A percentile compares a stretch with the other conserved stretches of the same genome.
Evolutionary conservation across 2,797 vertebrate genomes (phyloP).

Genomic region (Falco rusticolus): DNA sequence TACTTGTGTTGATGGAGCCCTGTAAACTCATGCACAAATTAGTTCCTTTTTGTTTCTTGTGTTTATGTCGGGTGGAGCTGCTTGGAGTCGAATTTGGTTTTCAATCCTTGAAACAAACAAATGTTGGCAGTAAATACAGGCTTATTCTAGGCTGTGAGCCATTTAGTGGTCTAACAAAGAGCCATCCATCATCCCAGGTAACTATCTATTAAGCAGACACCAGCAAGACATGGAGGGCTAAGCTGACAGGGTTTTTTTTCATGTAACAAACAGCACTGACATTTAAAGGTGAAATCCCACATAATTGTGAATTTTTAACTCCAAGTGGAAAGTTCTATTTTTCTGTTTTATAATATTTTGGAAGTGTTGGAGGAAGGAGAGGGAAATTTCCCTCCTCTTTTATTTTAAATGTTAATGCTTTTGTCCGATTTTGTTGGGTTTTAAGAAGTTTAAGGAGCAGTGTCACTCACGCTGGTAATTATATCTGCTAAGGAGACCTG

Average conservation of each 20-base stretch:
- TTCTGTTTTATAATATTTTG: slow-evolving; percentile 27
- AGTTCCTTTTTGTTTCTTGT: slow-evolving; percentile 53
- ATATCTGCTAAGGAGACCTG: slow-evolving; percentile 38
- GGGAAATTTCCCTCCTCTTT: background rate
- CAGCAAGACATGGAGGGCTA: slow-evolving; percentile 70
- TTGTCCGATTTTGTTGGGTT: background rate
- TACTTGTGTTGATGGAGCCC: slow-evolving; percentile 30
- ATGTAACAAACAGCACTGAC: slow-evolving; percentile 50
- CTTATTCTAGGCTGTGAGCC: slow-evolving; percentile 45
- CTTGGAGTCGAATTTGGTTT: slow-evolving; percentile 37
- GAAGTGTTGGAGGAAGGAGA: background rate
- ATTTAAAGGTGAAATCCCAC: slow-evolving; percentile 35
- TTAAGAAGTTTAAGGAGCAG: slow-evolving; percentile 21
- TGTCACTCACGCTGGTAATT: slow-evolving; percentile 21
- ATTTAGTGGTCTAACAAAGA: slow-evolving; percentile 59
- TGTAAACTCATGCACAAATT: slow-evolving; percentile 57
- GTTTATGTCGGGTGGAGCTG: slow-evolving; percentile 39
- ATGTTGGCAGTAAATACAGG: slow-evolving; percentile 44
- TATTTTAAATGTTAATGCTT: slow-evolving; percentile 13
- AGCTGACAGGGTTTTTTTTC: slow-evolving; percentile 67
- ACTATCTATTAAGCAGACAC: slow-evolving; percentile 74
- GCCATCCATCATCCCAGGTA: slow-evolving; percentile 62
- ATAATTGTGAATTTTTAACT: slow-evolving; percentile 62
- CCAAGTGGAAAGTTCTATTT: slow-evolving; percentile 33
- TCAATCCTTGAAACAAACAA: slow-evolving; percentile 58